A percentile compares a stretch with the other conserved stretches of the same genome.
Conservation (phyloP, 2,113 vertebrate species). For the Pteropus alecto region DNA sequence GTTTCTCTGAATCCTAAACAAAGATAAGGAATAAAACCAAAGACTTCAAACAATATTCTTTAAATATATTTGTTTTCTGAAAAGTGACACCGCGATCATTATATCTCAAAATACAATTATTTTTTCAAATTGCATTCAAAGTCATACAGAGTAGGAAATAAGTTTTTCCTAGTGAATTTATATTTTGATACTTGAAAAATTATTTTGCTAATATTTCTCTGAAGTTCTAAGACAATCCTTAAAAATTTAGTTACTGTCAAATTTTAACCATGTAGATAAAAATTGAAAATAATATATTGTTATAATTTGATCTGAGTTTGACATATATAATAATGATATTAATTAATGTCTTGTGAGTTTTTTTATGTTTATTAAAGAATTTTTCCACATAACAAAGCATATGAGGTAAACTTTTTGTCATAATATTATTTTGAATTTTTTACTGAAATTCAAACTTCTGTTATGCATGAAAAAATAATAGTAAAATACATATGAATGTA, state of each 20-base stretch:
- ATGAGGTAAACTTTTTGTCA: neutral
- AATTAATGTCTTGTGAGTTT: neutral
- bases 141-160: neutral
- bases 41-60: neutral
- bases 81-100: neutral
- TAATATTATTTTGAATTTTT: neutral
- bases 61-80: neutral
- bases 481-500: neutral
- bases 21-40: neutral
- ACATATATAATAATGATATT: neutral
- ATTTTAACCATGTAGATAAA: neutral
- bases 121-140: neutral
- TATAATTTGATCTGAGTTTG: neutral
- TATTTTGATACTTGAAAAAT: slow-evolving; percentile 7
- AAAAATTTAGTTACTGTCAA: neutral
- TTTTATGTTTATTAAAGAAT: neutral
- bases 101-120: neutral
- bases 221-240: neutral
- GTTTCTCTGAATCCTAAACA: neutral
- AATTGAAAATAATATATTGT: neutral
- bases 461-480: neutral
- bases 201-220: neutral
- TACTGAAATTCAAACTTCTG: neutral
- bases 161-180: neutral
- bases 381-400: neutral